Evolutionary conservation across 2,797 vertebrate genomes (phyloP).

Genomic region (Sebastes itinus): DNA sequence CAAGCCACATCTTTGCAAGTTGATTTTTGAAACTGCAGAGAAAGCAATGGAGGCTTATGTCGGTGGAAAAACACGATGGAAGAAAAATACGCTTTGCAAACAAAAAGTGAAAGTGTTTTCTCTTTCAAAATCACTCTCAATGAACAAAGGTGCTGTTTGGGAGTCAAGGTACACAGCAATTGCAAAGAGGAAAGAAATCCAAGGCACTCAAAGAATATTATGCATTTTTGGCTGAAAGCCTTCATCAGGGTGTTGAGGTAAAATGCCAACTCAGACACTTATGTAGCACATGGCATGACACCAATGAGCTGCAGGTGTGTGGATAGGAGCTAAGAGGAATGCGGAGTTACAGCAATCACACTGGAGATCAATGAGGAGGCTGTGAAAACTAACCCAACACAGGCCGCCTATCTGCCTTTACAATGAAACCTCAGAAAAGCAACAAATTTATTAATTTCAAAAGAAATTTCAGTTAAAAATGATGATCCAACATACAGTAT

Average conservation of each 20-base stretch:
- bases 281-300: background rate
- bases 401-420: background rate
- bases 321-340: background rate
- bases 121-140: background rate
- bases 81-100: background rate
- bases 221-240: background rate
- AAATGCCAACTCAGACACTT: background rate
- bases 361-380: background rate
- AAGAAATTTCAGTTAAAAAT: background rate
- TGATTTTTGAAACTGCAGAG: background rate
- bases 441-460: background rate
- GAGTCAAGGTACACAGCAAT: background rate
- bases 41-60: background rate
- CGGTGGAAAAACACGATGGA: background rate
- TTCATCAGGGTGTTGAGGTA: background rate
- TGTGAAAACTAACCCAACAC: background rate
- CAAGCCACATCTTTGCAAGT: background rate
- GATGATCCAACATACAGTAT: background rate
- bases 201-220: background rate
- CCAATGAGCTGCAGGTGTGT: background rate
- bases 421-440: background rate
- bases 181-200: background rate
- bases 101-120: background rate
- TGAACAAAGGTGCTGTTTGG: background rate
- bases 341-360: background rate